These are phyloP conservation scores for Ranitomeya imitator DNA, from an alignment of 2,113 vertebrate genomes.

Conservation along the genomic window DNA sequence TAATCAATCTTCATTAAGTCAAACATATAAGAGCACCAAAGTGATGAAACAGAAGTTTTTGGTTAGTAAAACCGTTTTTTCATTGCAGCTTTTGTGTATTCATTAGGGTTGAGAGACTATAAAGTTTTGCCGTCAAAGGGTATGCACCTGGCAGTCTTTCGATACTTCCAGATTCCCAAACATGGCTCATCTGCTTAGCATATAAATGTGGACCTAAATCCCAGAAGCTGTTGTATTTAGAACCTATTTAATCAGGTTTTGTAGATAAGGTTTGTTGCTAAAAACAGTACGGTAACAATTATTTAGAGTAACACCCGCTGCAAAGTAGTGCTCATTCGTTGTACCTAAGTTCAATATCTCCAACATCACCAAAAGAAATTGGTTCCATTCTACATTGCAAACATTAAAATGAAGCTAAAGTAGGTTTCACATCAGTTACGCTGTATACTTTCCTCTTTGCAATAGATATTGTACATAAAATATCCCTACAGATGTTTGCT, in stretches of 20 bases:
- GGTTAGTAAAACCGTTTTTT: background rate
- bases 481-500: constrained; percentile 81
- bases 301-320: constrained; percentile 67
- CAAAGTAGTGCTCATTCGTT: constrained; percentile 68
- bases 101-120: constrained; percentile 43
- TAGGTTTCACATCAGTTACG: constrained; percentile 72
- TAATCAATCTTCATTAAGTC: background rate
- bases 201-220: constrained; percentile 55
- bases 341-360: constrained; percentile 74
- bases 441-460: constrained; percentile 74
- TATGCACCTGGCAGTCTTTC: constrained; percentile 54
- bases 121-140: constrained; percentile 53
- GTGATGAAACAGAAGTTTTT: constrained; percentile 1
- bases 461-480: constrained; percentile 81
- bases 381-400: constrained; percentile 74
- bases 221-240: constrained; percentile 55
- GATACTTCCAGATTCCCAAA: constrained; percentile 46
- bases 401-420: constrained; percentile 71
- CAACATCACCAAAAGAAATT: constrained; percentile 69
- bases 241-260: constrained; percentile 54
- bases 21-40: background rate
- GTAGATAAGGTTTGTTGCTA: constrained; percentile 40
- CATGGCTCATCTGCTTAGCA: constrained; percentile 52
- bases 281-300: constrained; percentile 59
- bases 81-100: constrained; percentile 23